Evolutionary conservation across 2,888 invertebrate species (phyloP), one percentile per base, ranked within the genome.

Genomic region (Gisinianus flammeolus): DNA sequence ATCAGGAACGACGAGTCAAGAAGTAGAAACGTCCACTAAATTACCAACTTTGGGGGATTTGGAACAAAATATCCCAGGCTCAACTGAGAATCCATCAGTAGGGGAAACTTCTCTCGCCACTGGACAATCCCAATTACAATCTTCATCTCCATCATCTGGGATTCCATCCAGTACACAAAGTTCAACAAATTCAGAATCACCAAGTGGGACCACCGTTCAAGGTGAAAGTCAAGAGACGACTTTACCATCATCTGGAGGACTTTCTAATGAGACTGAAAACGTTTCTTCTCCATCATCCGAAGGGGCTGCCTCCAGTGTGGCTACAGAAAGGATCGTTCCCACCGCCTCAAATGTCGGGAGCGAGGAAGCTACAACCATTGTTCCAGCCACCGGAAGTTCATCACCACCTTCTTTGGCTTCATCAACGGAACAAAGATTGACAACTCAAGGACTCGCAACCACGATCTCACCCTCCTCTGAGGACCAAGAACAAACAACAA

Each of bases 341-440:
- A 74, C 74, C 5, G 67, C 77, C 3, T 26, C 44, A 2, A 44
- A 6, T 24, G 28, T 54, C 5, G 54, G 19, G 5, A 19, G 19
- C n/a, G 64, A 77, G 16, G 58, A 72, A n/a, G 62, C 28, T 78
- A 73, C 74, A 76, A 78, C 75, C 56, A 76, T 28, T 79, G 28
- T 77, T 80, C 31, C 76, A 75, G 31, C 67, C 79, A 44, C 76
- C n/a, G 19, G 69, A 1, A 2, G 31, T 0, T 22, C 12, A 30
- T 52, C 19, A 35, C 26, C 19, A 33, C 35, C 24, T 30, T 8
- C 67, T n/a, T 5, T 28, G 6, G 6, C 67, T n/a, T 30, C 10
- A n/a, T 26, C 75, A 26, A 12, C 2, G 28, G 30, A 54, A 52
- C 28, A 22, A 10, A n/a, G n/a, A n/a, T n/a, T n/a, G n/a, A n/a